Conservation (phyloP, 2,113 vertebrate genomes). For the Panthera tigris region DNA sequence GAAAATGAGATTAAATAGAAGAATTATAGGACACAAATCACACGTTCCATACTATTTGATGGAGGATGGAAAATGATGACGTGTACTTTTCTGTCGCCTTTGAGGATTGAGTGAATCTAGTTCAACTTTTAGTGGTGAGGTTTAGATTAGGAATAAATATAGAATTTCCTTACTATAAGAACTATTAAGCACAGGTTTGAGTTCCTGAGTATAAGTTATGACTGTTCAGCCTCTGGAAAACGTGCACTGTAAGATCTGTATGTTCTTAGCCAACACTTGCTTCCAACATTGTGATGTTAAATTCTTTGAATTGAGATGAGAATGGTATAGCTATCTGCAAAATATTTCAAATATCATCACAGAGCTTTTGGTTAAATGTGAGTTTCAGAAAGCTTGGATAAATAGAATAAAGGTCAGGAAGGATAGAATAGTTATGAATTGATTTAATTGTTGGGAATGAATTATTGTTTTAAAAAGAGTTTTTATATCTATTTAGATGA, state of each 20-base stretch:
- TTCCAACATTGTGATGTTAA: not conserved
- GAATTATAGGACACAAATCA: not conserved
- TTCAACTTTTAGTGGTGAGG: not conserved
- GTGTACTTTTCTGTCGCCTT: not conserved
- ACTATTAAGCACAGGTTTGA: not conserved
- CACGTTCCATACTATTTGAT: not conserved
- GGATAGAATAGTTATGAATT: not conserved
- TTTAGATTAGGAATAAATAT: slow-evolving; percentile 6
- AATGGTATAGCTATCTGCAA: not conserved
- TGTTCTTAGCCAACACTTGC: not conserved
- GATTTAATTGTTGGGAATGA: not conserved
- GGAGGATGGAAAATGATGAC: not conserved
- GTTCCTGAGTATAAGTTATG: not conserved
- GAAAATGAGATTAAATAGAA: slow-evolving; percentile 20
- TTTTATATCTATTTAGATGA: not conserved
- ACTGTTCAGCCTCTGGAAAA: not conserved
- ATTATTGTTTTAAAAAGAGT: not conserved
- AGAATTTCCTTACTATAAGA: not conserved
- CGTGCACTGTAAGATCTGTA: not conserved
- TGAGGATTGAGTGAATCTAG: not conserved
- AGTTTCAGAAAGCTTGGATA: slow-evolving; percentile 5
- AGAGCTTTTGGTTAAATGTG: not conserved
- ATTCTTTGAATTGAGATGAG: not conserved
- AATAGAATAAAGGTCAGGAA: not conserved
- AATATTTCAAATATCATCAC: not conserved